A percentile compares a stretch with the other conserved stretches of the same genome.
phyloP scores from a whole-genome alignment of 2,797 vertebrate genomes.

The Falco columbarius region DNA sequence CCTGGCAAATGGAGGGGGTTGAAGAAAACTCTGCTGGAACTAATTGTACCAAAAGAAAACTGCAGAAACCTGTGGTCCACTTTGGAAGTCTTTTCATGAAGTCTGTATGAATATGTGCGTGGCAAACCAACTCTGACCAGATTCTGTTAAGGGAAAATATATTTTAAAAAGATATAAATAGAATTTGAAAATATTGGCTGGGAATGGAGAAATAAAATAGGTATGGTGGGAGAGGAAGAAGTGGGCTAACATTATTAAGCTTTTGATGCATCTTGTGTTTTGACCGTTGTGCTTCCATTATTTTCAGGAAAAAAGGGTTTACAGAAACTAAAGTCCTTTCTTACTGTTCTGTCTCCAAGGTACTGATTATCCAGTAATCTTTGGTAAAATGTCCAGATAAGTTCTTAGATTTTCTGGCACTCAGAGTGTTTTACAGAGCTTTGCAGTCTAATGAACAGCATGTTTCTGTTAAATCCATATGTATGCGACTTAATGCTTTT shows the following conservation, averaged over 20 bases:
- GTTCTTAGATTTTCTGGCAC: not conserved
- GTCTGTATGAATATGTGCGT: not conserved
- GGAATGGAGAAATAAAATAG: not conserved
- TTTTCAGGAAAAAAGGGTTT: not conserved
- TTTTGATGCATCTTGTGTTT: not conserved
- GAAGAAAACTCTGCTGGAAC: not conserved
- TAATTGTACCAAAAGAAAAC: not conserved
- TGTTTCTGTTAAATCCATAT: not conserved
- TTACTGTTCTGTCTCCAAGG: not conserved
- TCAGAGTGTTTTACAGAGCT: not conserved
- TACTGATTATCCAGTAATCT: not conserved
- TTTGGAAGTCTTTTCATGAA: not conserved
- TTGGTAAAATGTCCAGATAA: not conserved
- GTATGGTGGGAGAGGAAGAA: not conserved
- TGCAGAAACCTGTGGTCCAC: not conserved
- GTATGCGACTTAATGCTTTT: not conserved
- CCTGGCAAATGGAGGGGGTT: not conserved
- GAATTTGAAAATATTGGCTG: not conserved
- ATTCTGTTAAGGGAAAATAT: not conserved
- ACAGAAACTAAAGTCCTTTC: not conserved
- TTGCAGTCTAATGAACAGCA: not conserved
- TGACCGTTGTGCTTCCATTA: not conserved
- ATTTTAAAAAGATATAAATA: not conserved
- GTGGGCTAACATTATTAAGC: not conserved
- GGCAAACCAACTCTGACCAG: not conserved